A percentile compares a stretch with the other conserved stretches of the same genome.
These are phyloP conservation scores for Auanema freiburgensis DNA, from an alignment of 2,888 invertebrate genomes.

Conservation along the genomic window DNA sequence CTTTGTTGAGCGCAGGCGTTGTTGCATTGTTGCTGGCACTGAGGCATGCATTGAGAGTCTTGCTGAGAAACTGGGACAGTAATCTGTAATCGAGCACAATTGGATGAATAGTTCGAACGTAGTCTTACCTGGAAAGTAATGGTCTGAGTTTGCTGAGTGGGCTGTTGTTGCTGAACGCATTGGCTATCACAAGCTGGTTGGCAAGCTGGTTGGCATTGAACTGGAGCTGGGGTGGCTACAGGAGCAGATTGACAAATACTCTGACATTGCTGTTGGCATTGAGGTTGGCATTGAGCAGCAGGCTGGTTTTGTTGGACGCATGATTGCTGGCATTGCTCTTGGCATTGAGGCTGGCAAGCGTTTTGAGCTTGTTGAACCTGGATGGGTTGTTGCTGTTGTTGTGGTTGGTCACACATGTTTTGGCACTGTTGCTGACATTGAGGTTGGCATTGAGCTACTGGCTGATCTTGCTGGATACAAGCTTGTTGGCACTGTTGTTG, in stretches of 20 bases:
- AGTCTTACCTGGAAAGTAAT: constrained; percentile 18
- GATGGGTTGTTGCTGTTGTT: constrained; percentile 4
- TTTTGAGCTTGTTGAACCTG: neutral
- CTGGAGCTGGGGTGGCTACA: constrained; percentile 8
- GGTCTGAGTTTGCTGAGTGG: constrained; percentile 22
- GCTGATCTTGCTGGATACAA: constrained; percentile 17
- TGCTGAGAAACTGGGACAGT: constrained; percentile 20
- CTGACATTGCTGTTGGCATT: constrained; percentile 23
- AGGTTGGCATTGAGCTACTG: constrained; percentile 20
- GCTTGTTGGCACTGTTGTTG: constrained; percentile 16
- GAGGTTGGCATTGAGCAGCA: constrained; percentile 35
- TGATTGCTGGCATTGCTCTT: constrained; percentile 31
- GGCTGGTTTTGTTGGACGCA: constrained; percentile 32
- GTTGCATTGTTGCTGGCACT: constrained; percentile 34
- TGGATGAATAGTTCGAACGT: neutral
- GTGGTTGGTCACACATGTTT: constrained; percentile 15
- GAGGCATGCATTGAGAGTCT: constrained; percentile 29
- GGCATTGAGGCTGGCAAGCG: constrained; percentile 34
- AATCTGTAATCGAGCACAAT: constrained; percentile 1
- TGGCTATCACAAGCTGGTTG: constrained; percentile 20
- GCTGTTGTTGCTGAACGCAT: constrained; percentile 19
- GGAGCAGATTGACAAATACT: constrained; percentile 7
- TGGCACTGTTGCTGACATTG: constrained; percentile 25
- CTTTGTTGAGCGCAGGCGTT: constrained; percentile 29
- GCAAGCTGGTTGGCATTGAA: constrained; percentile 18